Evolutionary conservation across 2,113 vertebrate genomes (phyloP), one percentile per base, ranked within the genome.

Genomic region (Sander lucioperca): DNA sequence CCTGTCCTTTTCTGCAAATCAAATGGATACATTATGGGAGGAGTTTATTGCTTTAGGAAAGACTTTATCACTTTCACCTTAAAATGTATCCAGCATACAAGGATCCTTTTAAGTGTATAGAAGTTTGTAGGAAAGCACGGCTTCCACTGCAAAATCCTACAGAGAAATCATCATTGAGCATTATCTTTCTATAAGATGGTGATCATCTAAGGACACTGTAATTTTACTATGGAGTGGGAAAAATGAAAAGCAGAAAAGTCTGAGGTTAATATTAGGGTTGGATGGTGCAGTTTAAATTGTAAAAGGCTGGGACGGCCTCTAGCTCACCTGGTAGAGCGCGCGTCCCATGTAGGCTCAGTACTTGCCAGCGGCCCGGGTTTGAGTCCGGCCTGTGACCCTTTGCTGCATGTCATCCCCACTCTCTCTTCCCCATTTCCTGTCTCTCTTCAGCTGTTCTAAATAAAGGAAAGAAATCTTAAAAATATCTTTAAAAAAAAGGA

Each of bases 161-260:
- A 48, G 21, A 23, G 3, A 65, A 56, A 21, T 43, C 11, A 56
- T 8, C 30, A 30, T 30, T 30, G 4, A 30, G 15, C 33, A 4
- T 57, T 5, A 59, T 33, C 53, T 58, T 7, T 50, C 39, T 30
- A 16, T 13, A 30, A 62, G 11, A 63, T 62, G 57, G 50, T 13
- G 69, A 65, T n/a, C 19, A 63, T 5, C 64, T 33, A 19, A 56
- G 50, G 36, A 36, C 59, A 64, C 48, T 59, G n/a, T 65, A 4
- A 39, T 67, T 59, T 25, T n/a, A 27, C 50, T 14, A 58, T 39
- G 12, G 36, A 27, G 4, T 27, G 39, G 8, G 27, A 2, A 45
- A 39, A 77, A 71, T 54, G 1, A 43, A 76, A 58, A 58, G 16
- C 25, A 77, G 39, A 51, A 30, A 74, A 2, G 13, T 69, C 27